Percentiles rank a stretch among this genome's conserved stretches.
Evolutionary conservation across 2,797 vertebrate species (phyloP).

Genomic region (Catamblyrhynchus diadema): DNA sequence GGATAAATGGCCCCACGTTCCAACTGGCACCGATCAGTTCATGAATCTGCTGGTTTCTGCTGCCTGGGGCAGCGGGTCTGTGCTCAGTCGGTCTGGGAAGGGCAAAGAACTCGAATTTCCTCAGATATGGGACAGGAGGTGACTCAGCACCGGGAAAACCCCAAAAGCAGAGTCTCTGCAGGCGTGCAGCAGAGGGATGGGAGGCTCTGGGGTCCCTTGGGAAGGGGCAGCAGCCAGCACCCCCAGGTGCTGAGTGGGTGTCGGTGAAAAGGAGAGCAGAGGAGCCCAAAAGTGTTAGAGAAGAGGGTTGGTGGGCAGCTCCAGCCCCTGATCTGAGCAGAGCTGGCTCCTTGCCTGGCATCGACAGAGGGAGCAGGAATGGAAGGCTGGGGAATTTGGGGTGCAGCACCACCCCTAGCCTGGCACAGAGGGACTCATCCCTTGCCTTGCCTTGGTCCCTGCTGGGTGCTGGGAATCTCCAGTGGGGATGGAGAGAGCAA

Average conservation of each 20-base stretch:
- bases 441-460: background rate
- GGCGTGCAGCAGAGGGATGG: too few species aligned
- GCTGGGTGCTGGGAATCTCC: background rate
- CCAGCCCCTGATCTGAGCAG: background rate
- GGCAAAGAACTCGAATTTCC: background rate
- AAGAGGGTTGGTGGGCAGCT: background rate
- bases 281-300: background rate
- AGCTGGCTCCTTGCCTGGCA: background rate
- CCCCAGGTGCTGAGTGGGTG: background rate
- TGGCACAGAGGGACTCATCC: background rate
- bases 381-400: rapidly evolving
- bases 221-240: too few species aligned
- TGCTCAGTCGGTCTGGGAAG: background rate
- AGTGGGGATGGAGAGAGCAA: background rate
- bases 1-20: background rate
- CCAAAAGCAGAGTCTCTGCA: too few species aligned
- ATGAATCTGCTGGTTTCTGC: background rate
- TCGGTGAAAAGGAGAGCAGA: background rate
- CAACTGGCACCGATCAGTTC: background rate
- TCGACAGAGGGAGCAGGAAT: rapidly evolving
- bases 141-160: background rate
- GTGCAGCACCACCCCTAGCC: background rate
- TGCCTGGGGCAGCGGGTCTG: background rate
- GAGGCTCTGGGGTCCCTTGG: too few species aligned
- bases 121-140: background rate